phyloP scores from a whole-genome alignment of 2,888 invertebrate species.

The Cephus pygmeus region DNA sequence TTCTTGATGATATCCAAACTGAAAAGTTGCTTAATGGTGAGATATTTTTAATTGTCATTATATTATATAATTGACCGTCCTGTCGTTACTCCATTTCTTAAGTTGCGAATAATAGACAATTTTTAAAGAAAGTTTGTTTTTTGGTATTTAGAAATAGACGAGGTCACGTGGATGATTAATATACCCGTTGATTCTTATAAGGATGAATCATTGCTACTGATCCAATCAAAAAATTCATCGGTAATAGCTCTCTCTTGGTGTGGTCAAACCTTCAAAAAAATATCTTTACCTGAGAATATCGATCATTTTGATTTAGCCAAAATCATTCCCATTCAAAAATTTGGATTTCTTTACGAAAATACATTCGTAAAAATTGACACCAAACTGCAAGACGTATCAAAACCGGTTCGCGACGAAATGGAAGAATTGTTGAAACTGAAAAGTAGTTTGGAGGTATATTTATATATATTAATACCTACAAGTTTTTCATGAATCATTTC shows the following conservation, averaged over 20 bases:
- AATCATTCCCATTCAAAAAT: slow-evolving; percentile 42
- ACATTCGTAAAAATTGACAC: slow-evolving; percentile 46
- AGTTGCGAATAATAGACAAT: not conserved
- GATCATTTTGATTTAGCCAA: slow-evolving; percentile 42
- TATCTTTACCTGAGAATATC: slow-evolving; percentile 33
- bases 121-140: not conserved
- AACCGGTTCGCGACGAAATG: slow-evolving; percentile 53
- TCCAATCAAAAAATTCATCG: slow-evolving; percentile 56
- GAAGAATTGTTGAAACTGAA: slow-evolving; percentile 49
- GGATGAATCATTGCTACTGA: slow-evolving; percentile 65
- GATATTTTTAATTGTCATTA: not conserved
- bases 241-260: slow-evolving; percentile 48
- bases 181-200: slow-evolving; percentile 63
- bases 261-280: slow-evolving; percentile 36
- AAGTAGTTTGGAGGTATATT: slow-evolving; percentile 53
- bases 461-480: not conserved
- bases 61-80: not conserved
- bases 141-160: slow-evolving; percentile 37
- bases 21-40: slow-evolving; percentile 45
- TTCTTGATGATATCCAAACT: slow-evolving; percentile 34
- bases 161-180: slow-evolving; percentile 40
- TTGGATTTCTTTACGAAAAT: slow-evolving; percentile 47
- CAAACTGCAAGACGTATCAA: slow-evolving; percentile 44
- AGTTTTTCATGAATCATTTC: slow-evolving; percentile 14
- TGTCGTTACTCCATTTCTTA: not conserved